Evolutionary conservation across 2,113 vertebrate species (phyloP).

Genomic region (Nesospiza acunhae): DNA sequence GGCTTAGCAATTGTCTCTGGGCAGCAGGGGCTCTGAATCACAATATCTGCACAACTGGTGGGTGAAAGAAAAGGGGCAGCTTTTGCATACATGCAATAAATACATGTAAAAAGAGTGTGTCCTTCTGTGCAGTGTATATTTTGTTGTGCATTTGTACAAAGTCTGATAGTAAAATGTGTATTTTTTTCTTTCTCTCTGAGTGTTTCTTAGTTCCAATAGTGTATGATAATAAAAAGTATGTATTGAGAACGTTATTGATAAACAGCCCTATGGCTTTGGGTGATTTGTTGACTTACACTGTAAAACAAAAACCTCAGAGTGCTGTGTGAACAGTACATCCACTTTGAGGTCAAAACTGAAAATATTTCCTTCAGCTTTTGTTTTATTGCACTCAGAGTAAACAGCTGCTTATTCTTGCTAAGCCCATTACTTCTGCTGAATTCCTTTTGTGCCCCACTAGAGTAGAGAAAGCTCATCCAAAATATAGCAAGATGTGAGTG

Average conservation of each 20-base stretch:
- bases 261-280: background rate
- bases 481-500: background rate
- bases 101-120: background rate
- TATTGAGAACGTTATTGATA: background rate
- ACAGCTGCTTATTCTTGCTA: background rate
- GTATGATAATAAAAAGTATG: background rate
- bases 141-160: background rate
- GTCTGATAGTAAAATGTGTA: background rate
- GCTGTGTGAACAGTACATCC: background rate
- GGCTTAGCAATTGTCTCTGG: accelerated
- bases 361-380: background rate
- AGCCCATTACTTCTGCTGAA: background rate
- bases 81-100: background rate
- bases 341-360: background rate
- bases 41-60: background rate
- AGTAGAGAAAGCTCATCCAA: background rate
- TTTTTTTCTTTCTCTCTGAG: background rate
- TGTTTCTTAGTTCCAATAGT: background rate
- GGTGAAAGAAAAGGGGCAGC: background rate
- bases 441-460: background rate
- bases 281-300: background rate
- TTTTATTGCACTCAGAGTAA: background rate
- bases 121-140: background rate
- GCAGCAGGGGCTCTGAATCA: background rate
- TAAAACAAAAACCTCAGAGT: background rate